phyloP scores from a whole-genome alignment of 2,888 invertebrate species.

The Eupithecia inturbata region DNA sequence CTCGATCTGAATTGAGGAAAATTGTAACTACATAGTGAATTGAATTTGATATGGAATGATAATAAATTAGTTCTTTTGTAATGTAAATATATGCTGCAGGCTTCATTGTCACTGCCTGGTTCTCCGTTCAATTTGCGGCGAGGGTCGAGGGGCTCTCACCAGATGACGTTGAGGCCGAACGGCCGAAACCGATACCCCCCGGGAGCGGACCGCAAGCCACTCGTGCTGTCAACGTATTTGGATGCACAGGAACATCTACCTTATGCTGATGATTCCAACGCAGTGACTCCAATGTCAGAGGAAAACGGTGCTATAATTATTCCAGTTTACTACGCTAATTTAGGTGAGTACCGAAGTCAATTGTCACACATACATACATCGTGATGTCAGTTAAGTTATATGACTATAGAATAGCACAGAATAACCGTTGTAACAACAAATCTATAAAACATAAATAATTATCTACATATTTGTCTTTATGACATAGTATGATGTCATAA shows the following conservation, averaged over 20 bases:
- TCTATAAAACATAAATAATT: neutral
- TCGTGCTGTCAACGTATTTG: conserved; percentile 96
- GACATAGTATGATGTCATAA: neutral
- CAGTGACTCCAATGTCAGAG: conserved; percentile 98
- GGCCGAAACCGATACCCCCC: conserved; percentile 92
- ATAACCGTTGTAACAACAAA: neutral
- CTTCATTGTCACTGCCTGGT: conserved; percentile 97
- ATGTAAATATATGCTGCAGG: conserved; percentile 84
- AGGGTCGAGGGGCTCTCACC: conserved; percentile 95
- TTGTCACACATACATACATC: conserved; percentile 4
- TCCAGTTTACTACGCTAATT: conserved; percentile 94
- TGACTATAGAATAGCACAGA: neutral
- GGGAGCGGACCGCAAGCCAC: conserved; percentile 95
- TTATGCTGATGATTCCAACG: conserved; percentile 98
- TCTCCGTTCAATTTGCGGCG: conserved; percentile 97
- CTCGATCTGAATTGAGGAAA: conserved; percentile 81
- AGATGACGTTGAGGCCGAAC: conserved; percentile 93
- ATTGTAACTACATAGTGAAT: conserved; percentile 46
- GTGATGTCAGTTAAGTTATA: neutral
- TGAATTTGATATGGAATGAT: conserved; percentile 30
- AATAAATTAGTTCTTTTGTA: conserved; percentile 48
- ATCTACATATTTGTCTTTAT: neutral
- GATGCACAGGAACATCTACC: conserved; percentile 97
- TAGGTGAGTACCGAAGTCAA: conserved; percentile 82
- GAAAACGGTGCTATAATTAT: conserved; percentile 98